These are phyloP conservation scores for Uromys caudimaculatus DNA, from an alignment of 2,797 vertebrate genomes.

Conservation along the genomic window DNA sequence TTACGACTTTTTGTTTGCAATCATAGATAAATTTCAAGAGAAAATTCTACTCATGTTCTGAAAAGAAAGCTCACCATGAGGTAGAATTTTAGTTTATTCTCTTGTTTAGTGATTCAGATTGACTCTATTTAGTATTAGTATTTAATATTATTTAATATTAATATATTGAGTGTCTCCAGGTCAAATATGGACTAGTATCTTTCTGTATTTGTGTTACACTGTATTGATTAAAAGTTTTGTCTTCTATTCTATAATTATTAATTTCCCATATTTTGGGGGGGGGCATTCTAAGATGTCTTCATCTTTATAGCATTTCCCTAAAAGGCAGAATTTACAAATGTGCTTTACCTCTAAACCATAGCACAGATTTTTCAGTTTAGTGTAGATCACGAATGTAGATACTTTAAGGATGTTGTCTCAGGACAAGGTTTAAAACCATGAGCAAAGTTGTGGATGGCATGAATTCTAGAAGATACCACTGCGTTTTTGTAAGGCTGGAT, in stretches of 20 bases:
- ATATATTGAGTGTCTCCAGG: not conserved
- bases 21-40: constrained; percentile 7
- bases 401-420: not conserved
- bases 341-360: not conserved
- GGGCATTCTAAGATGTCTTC: not conserved
- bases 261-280: not conserved
- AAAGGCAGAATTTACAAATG: not conserved
- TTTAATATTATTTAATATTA: too few relatives aligned
- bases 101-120: not conserved
- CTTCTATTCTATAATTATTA: not conserved
- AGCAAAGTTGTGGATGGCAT: not conserved
- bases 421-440: not conserved
- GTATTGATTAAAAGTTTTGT: not conserved
- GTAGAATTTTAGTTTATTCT: not conserved
- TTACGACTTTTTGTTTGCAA: constrained; percentile 1
- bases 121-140: not conserved
- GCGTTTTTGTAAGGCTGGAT: not conserved
- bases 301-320: not conserved
- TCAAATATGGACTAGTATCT: not conserved
- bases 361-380: not conserved
- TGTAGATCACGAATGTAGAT: not conserved
- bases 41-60: constrained; percentile 13
- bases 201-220: not conserved
- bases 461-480: not conserved
- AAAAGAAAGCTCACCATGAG: not conserved